Percentiles rank a stretch among this genome's conserved stretches.
Conservation (phyloP, 2,888 invertebrate genomes). For the Cheilosia grossa region DNA sequence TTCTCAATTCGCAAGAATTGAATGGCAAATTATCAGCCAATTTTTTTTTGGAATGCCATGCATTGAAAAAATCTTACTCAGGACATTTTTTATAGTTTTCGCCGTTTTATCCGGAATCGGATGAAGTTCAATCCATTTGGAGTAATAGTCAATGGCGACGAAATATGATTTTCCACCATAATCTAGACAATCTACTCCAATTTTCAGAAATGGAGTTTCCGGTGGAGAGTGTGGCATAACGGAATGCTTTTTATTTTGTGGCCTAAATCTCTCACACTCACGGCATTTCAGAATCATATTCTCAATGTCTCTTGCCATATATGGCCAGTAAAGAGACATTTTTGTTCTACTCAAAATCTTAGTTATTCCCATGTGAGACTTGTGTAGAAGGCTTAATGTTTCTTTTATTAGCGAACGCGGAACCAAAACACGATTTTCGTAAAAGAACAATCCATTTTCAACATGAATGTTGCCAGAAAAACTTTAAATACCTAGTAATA, state of each 20-base stretch:
- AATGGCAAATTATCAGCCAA: background rate
- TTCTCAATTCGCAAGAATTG: constrained; percentile 33
- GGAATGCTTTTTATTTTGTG: constrained; percentile 30
- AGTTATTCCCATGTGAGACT: constrained; percentile 41
- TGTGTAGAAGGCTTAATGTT: constrained; percentile 28
- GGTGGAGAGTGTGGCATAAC: constrained; percentile 16
- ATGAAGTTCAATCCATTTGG: constrained; percentile 42
- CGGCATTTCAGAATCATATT: constrained; percentile 17
- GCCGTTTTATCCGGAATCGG: constrained; percentile 30
- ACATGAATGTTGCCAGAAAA: constrained; percentile 17
- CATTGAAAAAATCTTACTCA: constrained; percentile 21
- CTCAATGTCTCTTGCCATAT: constrained; percentile 23
- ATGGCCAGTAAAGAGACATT: constrained; percentile 16
- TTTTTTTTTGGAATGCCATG: constrained; percentile 42
- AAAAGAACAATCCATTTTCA: background rate
- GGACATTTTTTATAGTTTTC: constrained; percentile 12
- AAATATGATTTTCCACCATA: constrained; percentile 13
- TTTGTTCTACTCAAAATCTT: constrained; percentile 40
- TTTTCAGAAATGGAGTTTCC: constrained; percentile 15
- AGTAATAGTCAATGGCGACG: constrained; percentile 19
- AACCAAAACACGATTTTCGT: too few relatives aligned
- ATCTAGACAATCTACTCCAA: constrained; percentile 41
- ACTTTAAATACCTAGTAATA: constrained; percentile 1
- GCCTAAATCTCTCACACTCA: constrained; percentile 30
- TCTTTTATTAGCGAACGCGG: background rate